These are phyloP conservation scores for Damaliscus lunatus DNA, from an alignment of 2,113 vertebrate genomes.

Conservation along the genomic window DNA sequence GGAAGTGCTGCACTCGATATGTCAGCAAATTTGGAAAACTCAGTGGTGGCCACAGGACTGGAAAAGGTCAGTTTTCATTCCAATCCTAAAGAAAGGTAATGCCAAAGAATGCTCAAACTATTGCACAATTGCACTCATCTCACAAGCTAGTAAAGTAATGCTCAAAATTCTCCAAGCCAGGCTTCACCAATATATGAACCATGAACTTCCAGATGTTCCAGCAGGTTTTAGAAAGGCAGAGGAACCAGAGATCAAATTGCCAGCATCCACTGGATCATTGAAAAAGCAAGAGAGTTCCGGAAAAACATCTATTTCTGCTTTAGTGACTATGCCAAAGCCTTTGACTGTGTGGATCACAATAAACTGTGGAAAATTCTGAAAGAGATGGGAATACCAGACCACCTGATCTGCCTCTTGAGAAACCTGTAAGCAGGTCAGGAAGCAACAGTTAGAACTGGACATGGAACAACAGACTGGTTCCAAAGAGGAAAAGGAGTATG, in stretches of 20 bases:
- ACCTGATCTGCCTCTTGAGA: background rate
- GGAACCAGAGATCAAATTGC: background rate
- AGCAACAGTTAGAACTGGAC: background rate
- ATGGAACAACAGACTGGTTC: background rate
- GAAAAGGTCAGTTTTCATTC: background rate
- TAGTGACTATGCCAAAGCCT: background rate
- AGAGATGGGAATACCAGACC: background rate
- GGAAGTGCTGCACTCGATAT: background rate
- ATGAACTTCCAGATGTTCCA: background rate
- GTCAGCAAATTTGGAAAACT: background rate
- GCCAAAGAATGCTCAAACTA: background rate
- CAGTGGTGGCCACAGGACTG: background rate
- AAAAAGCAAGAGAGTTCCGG: background rate
- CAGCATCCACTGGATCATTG: background rate
- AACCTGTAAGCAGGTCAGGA: background rate
- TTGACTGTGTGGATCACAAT: background rate
- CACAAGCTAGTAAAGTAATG: background rate
- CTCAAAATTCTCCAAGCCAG: background rate
- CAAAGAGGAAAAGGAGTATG: background rate
- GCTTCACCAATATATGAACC: fast-evolving
- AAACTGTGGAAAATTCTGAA: background rate
- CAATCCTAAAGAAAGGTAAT: background rate
- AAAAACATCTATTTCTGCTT: background rate
- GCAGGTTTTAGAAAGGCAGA: background rate
- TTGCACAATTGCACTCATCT: background rate